A percentile compares a stretch with the other conserved stretches of the same genome.
These are phyloP conservation scores for Drosophila sordidula DNA, from an alignment of 2,888 invertebrate species.

Conservation along the genomic window DNA sequence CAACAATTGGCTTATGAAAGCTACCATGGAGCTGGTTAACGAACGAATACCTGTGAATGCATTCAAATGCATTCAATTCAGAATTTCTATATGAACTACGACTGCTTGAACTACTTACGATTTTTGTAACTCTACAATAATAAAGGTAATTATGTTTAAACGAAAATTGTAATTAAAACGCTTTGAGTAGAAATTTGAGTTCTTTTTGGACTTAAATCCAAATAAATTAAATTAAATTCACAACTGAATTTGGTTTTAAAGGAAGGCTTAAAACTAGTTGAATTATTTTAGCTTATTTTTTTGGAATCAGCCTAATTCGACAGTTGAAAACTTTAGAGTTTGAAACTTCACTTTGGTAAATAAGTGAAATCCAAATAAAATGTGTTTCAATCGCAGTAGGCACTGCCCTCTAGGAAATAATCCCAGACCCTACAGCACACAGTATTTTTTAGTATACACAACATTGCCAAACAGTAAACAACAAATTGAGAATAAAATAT, in stretches of 20 bases:
- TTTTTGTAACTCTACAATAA: not conserved
- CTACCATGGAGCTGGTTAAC: not conserved
- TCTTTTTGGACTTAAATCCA: too few species aligned
- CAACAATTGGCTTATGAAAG: conserved; percentile 6
- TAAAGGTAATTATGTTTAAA: too few species aligned
- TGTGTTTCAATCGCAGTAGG: not conserved
- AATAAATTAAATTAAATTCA: too few species aligned
- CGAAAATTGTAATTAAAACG: too few species aligned
- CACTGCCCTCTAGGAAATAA: not conserved
- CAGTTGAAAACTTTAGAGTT: too few species aligned
- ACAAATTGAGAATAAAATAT: not conserved
- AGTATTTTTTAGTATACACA: not conserved
- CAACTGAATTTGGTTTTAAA: too few species aligned
- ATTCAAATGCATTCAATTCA: not conserved
- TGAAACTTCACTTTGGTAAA: too few species aligned
- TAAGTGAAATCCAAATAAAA: too few species aligned
- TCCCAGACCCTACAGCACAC: not conserved
- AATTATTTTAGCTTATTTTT: too few species aligned
- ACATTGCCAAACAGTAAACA: not conserved
- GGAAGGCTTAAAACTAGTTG: too few species aligned
- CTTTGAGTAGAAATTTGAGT: too few species aligned
- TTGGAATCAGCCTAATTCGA: too few species aligned
- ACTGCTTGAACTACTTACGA: not conserved
- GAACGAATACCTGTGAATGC: not conserved
- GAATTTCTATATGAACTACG: not conserved